These are phyloP conservation scores for Rhabditophanes sp. DNA, from an alignment of 2,888 invertebrate species.

Conservation along the genomic window DNA sequence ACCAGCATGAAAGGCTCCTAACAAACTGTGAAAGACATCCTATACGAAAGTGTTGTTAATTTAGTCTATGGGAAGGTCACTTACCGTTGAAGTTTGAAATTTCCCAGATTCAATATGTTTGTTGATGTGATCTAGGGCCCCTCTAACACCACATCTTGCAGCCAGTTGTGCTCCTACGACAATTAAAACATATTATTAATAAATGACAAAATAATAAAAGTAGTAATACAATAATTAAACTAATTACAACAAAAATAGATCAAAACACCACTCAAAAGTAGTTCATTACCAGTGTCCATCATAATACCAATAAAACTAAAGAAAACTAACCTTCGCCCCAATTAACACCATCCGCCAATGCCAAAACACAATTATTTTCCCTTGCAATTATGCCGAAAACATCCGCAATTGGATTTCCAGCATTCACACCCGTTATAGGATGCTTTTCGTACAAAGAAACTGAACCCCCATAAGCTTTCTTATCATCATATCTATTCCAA, in stretches of 20 bases:
- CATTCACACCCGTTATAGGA: slow-evolving; percentile 56
- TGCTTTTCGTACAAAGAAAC: slow-evolving; percentile 69
- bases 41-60: slow-evolving; percentile 20
- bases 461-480: slow-evolving; percentile 56
- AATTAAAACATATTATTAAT: too few species aligned
- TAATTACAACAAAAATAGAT: background rate
- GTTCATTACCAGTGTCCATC: too few species aligned
- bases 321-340: slow-evolving; percentile 69
- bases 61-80: slow-evolving; percentile 1
- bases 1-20: slow-evolving; percentile 66
- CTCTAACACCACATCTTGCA: slow-evolving; percentile 60
- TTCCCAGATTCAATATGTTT: slow-evolving; percentile 15
- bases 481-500: slow-evolving; percentile 51
- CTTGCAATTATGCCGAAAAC: slow-evolving; percentile 61
- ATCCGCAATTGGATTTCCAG: slow-evolving; percentile 64
- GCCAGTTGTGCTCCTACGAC: slow-evolving; percentile 16
- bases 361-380: slow-evolving; percentile 59
- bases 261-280: background rate
- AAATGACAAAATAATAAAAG: background rate
- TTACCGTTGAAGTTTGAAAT: slow-evolving; percentile 23
- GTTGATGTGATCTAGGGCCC: slow-evolving; percentile 65
- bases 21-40: slow-evolving; percentile 62
- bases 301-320: slow-evolving; percentile 59
- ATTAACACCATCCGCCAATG: slow-evolving; percentile 74
- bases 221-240: background rate